Base-by-base conservation (phyloP, 2,113 vertebrate species). In the Acinonyx jubatus region DNA sequence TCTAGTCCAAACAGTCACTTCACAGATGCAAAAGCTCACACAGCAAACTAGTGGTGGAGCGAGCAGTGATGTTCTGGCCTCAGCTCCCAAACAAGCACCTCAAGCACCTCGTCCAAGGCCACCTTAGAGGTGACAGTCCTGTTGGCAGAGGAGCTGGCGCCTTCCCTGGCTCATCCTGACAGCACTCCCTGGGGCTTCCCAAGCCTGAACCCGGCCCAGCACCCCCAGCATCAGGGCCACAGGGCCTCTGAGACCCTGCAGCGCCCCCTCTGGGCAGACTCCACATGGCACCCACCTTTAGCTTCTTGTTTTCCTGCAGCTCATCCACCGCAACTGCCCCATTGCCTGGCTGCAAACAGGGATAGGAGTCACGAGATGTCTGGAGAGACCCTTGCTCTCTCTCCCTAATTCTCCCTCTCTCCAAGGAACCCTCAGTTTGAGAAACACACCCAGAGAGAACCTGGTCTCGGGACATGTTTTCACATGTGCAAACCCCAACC, bases 261-360 rank as follows among this genome's bases (percentile, higher is more conserved):
- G 25, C 89, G 66, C 69, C 66, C 89, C 85, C 50, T 8, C 61
- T 21, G 55, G 74, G 29, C 10, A 84, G 91, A 55, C 55, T 27
- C 90, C 55, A 90, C 57, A 61, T 2, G 19, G 86, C 84, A 96
- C 98, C 98, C 99, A 99, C 99, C 99, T 99, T 99, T 92, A 99
- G 98, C 95, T 96, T 99, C 98, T 98, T 99, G 95, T 98, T 99
- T 96, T 99, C 98, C 83, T 98, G 98, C 50, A 73, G 74, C 96
- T 98, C 98, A 27, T 99, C 99, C 65, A 98, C 99, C 88, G 57
- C 96, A 8, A 96, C 36, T 57, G 98, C 97, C 69, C 36, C 98
- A 63, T 98, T 98, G 50, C 98, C 98, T 97, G 99, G 99, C 99
- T 98, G 98, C 98, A 97, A 98, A 50, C 4, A 97, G 96, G 97